Conservation (phyloP, 2,113 vertebrate genomes). For the Dromaius novaehollandiae region DNA sequence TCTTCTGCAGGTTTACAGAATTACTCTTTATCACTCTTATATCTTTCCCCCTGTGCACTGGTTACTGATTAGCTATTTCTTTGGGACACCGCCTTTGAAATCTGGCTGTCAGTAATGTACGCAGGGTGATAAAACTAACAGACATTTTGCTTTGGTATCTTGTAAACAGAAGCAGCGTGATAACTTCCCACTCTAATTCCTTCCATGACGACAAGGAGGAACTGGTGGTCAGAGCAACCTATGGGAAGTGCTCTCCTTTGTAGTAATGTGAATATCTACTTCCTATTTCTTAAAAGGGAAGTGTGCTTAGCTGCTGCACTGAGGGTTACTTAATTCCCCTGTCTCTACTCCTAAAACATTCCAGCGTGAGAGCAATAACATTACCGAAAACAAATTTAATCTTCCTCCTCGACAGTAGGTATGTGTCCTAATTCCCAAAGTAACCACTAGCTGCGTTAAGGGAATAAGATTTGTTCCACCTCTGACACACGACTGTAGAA, state of each 20-base stretch:
- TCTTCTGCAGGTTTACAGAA: not conserved
- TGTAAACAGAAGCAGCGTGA: not conserved
- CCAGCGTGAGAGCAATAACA: not conserved
- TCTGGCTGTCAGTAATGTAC: fast-evolving
- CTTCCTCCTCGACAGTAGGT: not conserved
- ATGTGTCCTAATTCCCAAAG: not conserved
- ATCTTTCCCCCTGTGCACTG: not conserved
- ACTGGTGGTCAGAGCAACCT: not conserved
- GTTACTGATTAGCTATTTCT: not conserved
- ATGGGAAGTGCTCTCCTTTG: not conserved
- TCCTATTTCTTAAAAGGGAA: slow-evolving; percentile 38
- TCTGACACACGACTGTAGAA: not conserved
- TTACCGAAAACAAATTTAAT: not conserved
- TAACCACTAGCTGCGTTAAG: not conserved
- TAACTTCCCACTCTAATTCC: not conserved
- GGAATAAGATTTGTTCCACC: not conserved
- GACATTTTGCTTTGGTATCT: not conserved
- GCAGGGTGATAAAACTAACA: not conserved
- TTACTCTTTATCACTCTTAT: not conserved
- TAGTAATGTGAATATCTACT: not conserved
- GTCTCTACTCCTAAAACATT: not conserved
- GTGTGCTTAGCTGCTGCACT: not conserved
- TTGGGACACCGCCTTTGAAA: not conserved
- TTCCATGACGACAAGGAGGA: fast-evolving
- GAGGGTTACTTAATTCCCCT: not conserved